phyloP scores from a whole-genome alignment of 2,113 vertebrate genomes.

The Semnopithecus entellus region DNA sequence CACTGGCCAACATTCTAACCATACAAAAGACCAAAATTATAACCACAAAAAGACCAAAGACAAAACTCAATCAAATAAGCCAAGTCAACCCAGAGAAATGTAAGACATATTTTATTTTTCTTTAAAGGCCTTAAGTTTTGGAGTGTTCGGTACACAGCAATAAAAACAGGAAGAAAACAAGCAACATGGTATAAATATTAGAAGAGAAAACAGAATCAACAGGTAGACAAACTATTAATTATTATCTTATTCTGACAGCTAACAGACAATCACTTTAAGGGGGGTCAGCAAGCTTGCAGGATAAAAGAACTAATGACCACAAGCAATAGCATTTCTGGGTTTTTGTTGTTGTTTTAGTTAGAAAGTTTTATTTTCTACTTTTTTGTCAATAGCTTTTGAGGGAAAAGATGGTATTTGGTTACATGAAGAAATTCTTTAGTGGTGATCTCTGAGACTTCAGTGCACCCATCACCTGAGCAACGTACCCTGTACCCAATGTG shows the following conservation, averaged over 20 bases:
- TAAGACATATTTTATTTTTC: neutral
- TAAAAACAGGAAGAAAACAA: neutral
- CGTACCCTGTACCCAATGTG: no score
- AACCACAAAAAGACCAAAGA: neutral
- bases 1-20: no score
- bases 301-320: neutral
- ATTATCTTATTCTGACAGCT: neutral
- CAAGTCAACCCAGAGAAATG: neutral
- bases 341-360: no score
- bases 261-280: neutral
- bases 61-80: neutral
- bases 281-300: neutral
- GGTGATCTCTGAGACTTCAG: no score
- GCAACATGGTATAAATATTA: neutral
- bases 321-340: neutral
- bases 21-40: neutral
- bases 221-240: neutral
- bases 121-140: neutral
- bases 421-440: no score
- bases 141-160: neutral
- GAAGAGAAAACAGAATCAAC: neutral
- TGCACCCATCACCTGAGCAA: no score
- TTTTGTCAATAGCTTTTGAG: no score
- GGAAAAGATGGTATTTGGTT: no score
- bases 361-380: no score